Percentiles rank a stretch among this genome's conserved stretches.
These are phyloP conservation scores for Platygyra sinensis DNA, from an alignment of 64 coral and sea anemone genomes.

Conservation along the genomic window DNA sequence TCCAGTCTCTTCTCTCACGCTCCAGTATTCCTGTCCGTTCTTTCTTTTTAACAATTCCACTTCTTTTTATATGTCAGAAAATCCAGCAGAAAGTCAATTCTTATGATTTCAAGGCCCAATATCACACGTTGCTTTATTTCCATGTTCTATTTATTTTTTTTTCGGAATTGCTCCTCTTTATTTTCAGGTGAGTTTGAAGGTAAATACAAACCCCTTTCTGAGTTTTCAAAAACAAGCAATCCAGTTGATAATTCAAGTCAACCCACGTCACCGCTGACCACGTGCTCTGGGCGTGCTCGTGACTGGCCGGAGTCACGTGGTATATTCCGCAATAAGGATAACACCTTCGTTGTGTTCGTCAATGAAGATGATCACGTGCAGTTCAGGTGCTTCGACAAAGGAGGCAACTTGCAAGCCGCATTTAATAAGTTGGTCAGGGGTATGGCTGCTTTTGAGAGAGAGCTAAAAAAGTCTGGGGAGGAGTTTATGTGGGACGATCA, in stretches of 20 bases:
- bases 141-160: no score
- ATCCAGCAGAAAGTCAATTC: no score
- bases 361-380: constrained; percentile 87
- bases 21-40: no score
- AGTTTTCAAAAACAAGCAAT: constrained; percentile 57
- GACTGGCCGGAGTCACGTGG: constrained; percentile 91
- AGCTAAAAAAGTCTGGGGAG: constrained; percentile 70
- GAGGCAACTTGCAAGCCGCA: constrained; percentile 30
- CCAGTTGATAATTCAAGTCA: constrained; percentile 38
- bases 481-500: constrained; percentile 66
- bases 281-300: constrained; percentile 69
- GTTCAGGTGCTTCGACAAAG: constrained; percentile 59
- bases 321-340: constrained; percentile 63
- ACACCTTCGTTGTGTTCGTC: constrained; percentile 78
- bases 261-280: constrained; percentile 57
- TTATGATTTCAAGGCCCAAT: no score
- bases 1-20: no score
- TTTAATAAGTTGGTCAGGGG: constrained; percentile 74
- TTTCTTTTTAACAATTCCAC: no score
- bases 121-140: no score
- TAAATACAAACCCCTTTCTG: constrained; percentile 66
- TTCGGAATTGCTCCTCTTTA: no score
- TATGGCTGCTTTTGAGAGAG: constrained; percentile 51
- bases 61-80: no score
- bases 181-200: constrained; percentile 74